A percentile compares a stretch with the other conserved stretches of the same genome.
Evolutionary conservation across 2,888 invertebrate species (phyloP).

Genomic region (Agrochola litura): DNA sequence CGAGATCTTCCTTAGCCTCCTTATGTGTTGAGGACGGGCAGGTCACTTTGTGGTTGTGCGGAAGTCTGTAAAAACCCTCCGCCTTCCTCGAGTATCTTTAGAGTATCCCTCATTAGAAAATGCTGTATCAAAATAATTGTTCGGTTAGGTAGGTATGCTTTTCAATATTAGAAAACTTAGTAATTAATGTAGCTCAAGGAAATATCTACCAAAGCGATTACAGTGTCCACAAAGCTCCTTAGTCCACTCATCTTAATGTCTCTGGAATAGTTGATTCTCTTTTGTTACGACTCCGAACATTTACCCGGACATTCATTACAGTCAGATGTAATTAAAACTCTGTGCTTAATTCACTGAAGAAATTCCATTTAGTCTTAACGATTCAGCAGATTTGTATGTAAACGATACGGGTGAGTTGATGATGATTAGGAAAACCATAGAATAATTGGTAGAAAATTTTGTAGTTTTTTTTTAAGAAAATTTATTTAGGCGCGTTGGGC

Average conservation of each 20-base stretch:
- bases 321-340: constrained; percentile 62
- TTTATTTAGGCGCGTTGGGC: too few relatives aligned
- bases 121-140: neutral
- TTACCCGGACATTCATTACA: constrained; percentile 59
- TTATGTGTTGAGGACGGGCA: neutral
- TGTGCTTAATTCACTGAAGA: constrained; percentile 56
- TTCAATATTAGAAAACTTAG: neutral
- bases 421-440: neutral
- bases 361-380: constrained; percentile 49
- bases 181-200: neutral
- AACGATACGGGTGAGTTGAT: constrained; percentile 20
- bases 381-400: constrained; percentile 55
- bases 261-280: constrained; percentile 35
- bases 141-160: neutral
- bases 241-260: constrained; percentile 26
- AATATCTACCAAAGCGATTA: neutral
- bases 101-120: neutral
- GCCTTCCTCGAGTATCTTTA: neutral
- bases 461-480: neutral
- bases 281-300: constrained; percentile 52
- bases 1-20: too few relatives aligned
- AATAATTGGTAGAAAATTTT: neutral
- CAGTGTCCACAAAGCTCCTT: neutral
- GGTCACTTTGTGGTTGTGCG: neutral
- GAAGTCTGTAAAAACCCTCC: neutral